Evolutionary conservation across 2,888 invertebrate species (phyloP), one percentile per base, ranked within the genome.

Genomic region (Beris chalybata): DNA sequence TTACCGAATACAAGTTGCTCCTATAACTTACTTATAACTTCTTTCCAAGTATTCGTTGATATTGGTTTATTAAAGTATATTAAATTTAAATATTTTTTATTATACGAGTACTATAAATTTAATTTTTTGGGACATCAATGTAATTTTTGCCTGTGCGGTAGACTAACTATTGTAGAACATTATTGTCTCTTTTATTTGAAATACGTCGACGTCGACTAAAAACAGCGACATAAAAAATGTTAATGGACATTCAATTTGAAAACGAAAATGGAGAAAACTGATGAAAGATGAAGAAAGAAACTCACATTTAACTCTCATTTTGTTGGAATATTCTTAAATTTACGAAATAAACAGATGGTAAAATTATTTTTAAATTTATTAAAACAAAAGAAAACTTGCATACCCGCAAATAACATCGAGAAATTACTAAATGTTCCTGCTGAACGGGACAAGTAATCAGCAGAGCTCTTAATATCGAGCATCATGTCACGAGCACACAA

Each of bases 381-480:
- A 32, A 55, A 58, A 30, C 13, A 50, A 50, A 2, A 32, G 29
- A 54, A 64, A 50, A 44, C 43, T 53, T 38, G 6, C 54, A 56
- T 89, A 93, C 93, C 93, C 83, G 92, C 92, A 85, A 94, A 93
- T 78, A 95, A 87, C 94, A 95, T 94, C 82, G 94, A 93, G 86
- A 95, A 92, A 84, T 94, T 94, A 82, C 93, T 91, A 82, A 95
- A 93, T 71, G 93, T 92, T 79, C 93, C 93, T 72, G 81, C 78
- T 80, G 93, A 90, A 83, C 93, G 89, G 83, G 89, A 89, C 79
- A 94, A 86, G 84, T 94, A 93, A 86, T 93, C 93, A 83, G 93
- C 90, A 77, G 93, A 90, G 77, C 90, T 90, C 83, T 94, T 94
- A 79, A 94, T 93, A 87, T 94, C 94, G 84, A 94, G 87, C 94